Evolutionary conservation across 2,113 vertebrate species (phyloP), one percentile per base, ranked within the genome.

Genomic region (Vimba vimba): DNA sequence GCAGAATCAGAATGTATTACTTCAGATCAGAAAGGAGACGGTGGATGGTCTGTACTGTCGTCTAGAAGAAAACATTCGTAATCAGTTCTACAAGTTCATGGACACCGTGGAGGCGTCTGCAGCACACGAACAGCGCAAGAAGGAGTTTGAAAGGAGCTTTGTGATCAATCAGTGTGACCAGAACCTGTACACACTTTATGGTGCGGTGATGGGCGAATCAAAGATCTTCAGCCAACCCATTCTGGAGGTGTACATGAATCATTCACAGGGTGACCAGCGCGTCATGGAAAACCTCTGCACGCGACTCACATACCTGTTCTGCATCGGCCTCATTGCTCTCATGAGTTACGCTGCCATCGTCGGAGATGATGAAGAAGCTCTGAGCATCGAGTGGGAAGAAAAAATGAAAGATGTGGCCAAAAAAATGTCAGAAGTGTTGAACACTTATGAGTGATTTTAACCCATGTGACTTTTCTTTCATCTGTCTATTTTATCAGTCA

Each of bases 321-420:
- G 94, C 93, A 95, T 95, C 60, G 95, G 95, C 85, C 94, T 95
- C 87, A 95, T 95, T 59, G 94, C 95, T n/a, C 91, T 95, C 30
- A 95, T 95, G 94, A 94, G 94, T 85, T 94, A 94, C 21, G 83
- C 93, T 1, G 92, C 93, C 85, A 39, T 95, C 90, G 93, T 95
- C 2, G 94, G 92, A 0, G 94, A 96, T 17, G 94, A 96, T 33
- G 95, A 94, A 74, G 95, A 94, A 83, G 52, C 66, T 27, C 52
- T 83, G 66, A 30, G 86, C 2, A 90, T 95, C 84, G 94, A 95
- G 85, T 96, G 95, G 95, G 86, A 89, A 0, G 89, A 94, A 89
- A 95, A 94, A 88, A 95, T 96, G 94, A 91, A 94, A 86, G 57
- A 92, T 0, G 94, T 96, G 76, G 91, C 95, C 75, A 88, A 89